These are phyloP conservation scores for Hirudo medicinalis DNA, from an alignment of 1,140 invertebrate genomes.

Conservation along the genomic window DNA sequence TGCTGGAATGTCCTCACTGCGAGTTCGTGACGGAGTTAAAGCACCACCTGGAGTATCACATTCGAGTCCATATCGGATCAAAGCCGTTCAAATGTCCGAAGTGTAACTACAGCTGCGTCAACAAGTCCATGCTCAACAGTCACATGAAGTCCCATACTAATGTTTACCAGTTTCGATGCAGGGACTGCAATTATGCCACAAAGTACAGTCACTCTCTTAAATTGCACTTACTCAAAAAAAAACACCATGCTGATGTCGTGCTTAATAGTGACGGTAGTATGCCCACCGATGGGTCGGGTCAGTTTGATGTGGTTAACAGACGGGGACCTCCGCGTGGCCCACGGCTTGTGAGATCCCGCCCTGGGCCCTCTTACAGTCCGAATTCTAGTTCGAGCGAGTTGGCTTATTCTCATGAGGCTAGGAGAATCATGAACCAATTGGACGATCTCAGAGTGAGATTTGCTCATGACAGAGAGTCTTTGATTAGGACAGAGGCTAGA, in stretches of 20 bases:
- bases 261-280: constrained; percentile 39
- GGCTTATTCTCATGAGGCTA: too few relatives aligned
- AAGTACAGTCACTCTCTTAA: constrained; percentile 98
- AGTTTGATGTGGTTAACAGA: constrained; percentile 32
- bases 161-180: constrained; percentile 86
- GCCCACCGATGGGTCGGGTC: constrained; percentile 29
- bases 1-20: constrained; percentile 77
- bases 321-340: constrained; percentile 37
- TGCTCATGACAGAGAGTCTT: neutral
- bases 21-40: constrained; percentile 97
- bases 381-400: too few relatives aligned
- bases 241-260: constrained; percentile 51
- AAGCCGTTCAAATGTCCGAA: constrained; percentile 92
- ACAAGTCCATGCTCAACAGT: constrained; percentile 98
- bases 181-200: constrained; percentile 87
- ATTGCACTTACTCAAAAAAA: constrained; percentile 80
- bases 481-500: neutral
- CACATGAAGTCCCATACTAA: constrained; percentile 96
- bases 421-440: neutral
- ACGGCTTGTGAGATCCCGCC: constrained; percentile 22
- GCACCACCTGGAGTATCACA: constrained; percentile 89
- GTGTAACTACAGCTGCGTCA: constrained; percentile 62
- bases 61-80: constrained; percentile 81
- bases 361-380: too few relatives aligned
- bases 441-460: neutral